These are phyloP conservation scores for Thera obeliscata DNA, from an alignment of 2,888 invertebrate species.

Conservation along the genomic window DNA sequence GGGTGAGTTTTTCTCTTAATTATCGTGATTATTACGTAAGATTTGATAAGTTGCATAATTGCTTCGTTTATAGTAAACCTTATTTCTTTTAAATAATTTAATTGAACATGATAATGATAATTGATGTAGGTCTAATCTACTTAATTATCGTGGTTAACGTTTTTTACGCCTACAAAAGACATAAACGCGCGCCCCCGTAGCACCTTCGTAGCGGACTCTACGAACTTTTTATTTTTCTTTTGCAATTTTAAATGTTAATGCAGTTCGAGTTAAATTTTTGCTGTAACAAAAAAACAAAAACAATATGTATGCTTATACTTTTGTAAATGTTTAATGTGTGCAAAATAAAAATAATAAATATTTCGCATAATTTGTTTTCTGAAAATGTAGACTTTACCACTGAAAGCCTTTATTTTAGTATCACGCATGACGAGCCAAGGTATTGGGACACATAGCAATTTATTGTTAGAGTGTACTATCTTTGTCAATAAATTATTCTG, in stretches of 20 bases:
- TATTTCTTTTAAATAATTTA: background rate
- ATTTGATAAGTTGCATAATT: conserved; percentile 36
- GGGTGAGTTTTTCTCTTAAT: conserved; percentile 60
- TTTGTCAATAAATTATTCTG: too few species aligned
- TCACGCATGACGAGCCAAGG: too few species aligned
- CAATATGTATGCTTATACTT: too few species aligned
- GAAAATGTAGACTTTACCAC: too few species aligned
- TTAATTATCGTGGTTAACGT: background rate
- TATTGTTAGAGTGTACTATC: too few species aligned
- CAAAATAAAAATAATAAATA: too few species aligned
- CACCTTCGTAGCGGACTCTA: conserved; percentile 29
- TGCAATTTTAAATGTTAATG: background rate
- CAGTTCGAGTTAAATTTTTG: too few species aligned
- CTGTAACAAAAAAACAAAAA: too few species aligned
- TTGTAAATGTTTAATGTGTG: too few species aligned
- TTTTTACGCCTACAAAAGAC: conserved; percentile 45
- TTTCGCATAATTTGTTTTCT: too few species aligned
- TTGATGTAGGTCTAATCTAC: background rate
- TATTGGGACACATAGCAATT: too few species aligned
- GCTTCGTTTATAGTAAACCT: background rate
- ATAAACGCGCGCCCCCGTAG: conserved; percentile 53
- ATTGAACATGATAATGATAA: background rate
- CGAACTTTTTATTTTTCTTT: conserved; percentile 2
- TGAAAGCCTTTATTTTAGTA: too few species aligned
- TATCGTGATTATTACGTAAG: conserved; percentile 21